phyloP scores from a whole-genome alignment of 2,797 vertebrate species.

The Pelodytes ibericus region DNA sequence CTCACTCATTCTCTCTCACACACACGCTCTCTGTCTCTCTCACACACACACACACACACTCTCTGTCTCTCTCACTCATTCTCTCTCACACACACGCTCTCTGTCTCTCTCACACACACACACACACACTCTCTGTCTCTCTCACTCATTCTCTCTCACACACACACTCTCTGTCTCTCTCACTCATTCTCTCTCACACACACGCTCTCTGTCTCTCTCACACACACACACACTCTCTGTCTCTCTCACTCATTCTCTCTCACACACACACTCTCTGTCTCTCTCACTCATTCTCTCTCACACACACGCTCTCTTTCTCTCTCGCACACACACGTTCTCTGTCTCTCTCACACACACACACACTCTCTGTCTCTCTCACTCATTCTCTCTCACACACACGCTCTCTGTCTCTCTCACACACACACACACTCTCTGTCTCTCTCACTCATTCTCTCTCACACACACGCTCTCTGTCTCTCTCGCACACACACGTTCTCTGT shows the following conservation, averaged over 20 bases:
- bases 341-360: no score
- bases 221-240: conserved; percentile 34
- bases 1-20: no score
- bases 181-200: no score
- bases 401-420: background rate
- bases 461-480: background rate
- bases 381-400: no score
- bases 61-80: no score
- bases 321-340: conserved; percentile 11
- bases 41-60: no score
- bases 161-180: no score
- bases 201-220: background rate
- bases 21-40: conserved; percentile 28
- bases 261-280: no score
- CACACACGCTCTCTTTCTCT: background rate
- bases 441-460: background rate
- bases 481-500: no score
- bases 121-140: background rate
- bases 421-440: conserved; percentile 24
- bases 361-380: no score
- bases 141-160: background rate
- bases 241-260: background rate
- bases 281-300: no score
- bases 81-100: no score
- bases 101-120: background rate